Conservation (phyloP, 2,113 vertebrate genomes). For the Lepus europaeus region DNA sequence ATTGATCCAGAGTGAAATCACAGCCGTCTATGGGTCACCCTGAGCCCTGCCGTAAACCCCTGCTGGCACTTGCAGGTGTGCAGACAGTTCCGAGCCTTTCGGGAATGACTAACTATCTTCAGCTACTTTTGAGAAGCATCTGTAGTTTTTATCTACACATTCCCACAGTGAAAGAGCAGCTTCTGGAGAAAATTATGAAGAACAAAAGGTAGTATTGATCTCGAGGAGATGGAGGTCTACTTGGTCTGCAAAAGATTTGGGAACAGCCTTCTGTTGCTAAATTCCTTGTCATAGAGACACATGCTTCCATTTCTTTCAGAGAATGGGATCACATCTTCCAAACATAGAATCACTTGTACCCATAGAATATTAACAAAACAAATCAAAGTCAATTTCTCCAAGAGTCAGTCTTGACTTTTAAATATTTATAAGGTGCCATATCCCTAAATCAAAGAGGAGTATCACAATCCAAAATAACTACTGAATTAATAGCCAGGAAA, state of each 20-base stretch:
- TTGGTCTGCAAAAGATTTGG: background rate
- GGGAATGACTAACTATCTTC: background rate
- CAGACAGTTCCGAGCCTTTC: constrained; percentile 45
- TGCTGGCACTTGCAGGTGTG: constrained; percentile 51
- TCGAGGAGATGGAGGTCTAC: background rate
- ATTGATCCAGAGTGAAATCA: constrained; percentile 81
- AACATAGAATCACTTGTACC: constrained; percentile 78
- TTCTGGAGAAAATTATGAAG: background rate
- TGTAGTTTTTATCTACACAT: constrained; percentile 21
- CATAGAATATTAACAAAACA: constrained; percentile 86
- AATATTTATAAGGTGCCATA: constrained; percentile 87
- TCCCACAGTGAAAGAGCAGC: background rate
- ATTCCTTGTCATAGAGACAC: constrained; percentile 57
- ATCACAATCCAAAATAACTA: constrained; percentile 89
- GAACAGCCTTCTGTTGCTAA: constrained; percentile 7
- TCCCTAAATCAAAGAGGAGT: constrained; percentile 88
- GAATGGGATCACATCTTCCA: constrained; percentile 70
- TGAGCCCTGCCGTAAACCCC: constrained; percentile 65
- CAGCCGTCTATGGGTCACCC: constrained; percentile 59
- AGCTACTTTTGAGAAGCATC: background rate
- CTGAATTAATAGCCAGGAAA: constrained; percentile 90
- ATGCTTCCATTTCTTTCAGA: constrained; percentile 41
- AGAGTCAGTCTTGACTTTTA: constrained; percentile 84
- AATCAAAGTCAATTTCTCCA: constrained; percentile 86
- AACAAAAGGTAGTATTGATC: background rate